phyloP scores from a whole-genome alignment of 2,113 vertebrate genomes.

The Plestiodon gilberti region DNA sequence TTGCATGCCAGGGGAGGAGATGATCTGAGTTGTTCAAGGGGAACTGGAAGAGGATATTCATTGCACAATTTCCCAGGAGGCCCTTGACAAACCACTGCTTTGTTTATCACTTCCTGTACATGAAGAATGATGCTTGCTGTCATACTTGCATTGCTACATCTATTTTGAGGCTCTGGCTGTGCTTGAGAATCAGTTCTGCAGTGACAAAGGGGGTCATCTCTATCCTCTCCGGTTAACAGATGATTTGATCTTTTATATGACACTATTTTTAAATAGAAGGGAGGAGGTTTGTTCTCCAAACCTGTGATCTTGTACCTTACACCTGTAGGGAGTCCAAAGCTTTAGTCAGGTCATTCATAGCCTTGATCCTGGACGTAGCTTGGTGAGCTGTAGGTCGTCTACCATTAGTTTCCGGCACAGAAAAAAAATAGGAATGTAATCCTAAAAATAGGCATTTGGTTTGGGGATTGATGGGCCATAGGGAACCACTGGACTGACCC shows the following conservation, averaged over 20 bases:
- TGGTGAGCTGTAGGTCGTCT: no score
- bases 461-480: no score
- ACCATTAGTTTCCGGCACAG: no score
- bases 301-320: background rate
- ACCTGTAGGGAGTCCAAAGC: no score
- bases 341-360: no score
- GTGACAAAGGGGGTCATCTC: background rate
- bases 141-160: background rate
- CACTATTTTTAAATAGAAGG: background rate
- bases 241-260: background rate
- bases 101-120: constrained; percentile 7
- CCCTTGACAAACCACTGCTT: background rate
- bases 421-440: no score
- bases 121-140: background rate
- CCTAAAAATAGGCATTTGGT: no score
- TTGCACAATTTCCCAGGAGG: constrained; percentile 6
- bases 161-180: background rate
- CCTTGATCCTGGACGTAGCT: no score
- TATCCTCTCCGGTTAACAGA: background rate
- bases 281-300: no score
- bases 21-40: background rate
- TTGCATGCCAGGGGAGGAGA: background rate
- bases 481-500: no score
- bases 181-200: background rate
- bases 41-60: background rate